These are phyloP conservation scores for Echinometra lucunter DNA, from an alignment of 53 echinoderm and acorn worm genomes.

Conservation along the genomic window DNA sequence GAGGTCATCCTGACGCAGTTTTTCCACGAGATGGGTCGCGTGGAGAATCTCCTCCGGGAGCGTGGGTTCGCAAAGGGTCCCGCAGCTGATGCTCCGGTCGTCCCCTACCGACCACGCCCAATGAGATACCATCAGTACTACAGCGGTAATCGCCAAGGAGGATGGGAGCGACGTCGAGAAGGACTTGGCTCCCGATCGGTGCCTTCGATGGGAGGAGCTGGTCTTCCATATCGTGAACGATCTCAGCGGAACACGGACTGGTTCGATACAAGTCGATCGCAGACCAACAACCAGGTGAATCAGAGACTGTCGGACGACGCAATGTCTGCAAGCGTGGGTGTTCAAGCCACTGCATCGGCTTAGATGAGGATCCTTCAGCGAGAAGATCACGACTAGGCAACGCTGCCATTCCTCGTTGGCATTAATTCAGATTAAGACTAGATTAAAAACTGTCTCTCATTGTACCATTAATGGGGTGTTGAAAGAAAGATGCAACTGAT, in stretches of 20 bases:
- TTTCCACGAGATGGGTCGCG: slow-evolving; percentile 60
- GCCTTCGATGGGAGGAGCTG: slow-evolving; percentile 37
- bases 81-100: slow-evolving; percentile 8
- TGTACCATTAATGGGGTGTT: too few relatives aligned
- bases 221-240: slow-evolving; percentile 50
- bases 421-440: too few relatives aligned
- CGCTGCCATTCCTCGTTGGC: background rate
- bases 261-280: slow-evolving; percentile 56
- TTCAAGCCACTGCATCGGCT: slow-evolving; percentile 47
- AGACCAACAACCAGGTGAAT: slow-evolving; percentile 3
- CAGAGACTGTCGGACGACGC: background rate
- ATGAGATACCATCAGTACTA: background rate
- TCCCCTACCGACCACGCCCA: background rate
- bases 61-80: slow-evolving; percentile 67
- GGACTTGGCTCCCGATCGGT: slow-evolving; percentile 34
- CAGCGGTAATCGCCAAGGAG: background rate
- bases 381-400: background rate
- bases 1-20: slow-evolving; percentile 53
- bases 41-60: slow-evolving; percentile 62
- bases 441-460: too few relatives aligned
- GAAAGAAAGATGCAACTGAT: too few relatives aligned
- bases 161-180: background rate
- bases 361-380: background rate
- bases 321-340: background rate
- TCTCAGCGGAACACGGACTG: slow-evolving; percentile 43